Evolutionary conservation across 1,140 invertebrate species (phyloP).

Genomic region (Drosophila sturtevanti): DNA sequence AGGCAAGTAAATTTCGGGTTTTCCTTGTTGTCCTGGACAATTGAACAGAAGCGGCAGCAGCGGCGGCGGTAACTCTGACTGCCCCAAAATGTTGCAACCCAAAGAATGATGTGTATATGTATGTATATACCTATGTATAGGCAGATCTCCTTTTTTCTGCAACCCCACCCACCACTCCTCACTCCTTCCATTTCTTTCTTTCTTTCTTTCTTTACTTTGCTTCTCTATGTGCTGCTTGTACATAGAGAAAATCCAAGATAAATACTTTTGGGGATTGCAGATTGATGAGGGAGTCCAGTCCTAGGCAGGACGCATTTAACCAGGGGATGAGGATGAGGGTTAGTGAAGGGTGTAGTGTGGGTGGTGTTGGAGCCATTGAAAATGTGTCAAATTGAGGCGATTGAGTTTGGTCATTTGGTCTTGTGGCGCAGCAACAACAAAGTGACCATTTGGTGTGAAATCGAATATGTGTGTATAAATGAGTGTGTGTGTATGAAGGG

Average conservation of each 20-base stretch:
- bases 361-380: slow-evolving; percentile 37
- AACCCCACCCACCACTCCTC: neutral
- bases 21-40: slow-evolving; percentile 41
- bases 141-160: neutral
- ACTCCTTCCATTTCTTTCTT: neutral
- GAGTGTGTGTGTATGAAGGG: neutral
- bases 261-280: slow-evolving; percentile 40
- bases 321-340: neutral
- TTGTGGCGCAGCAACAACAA: slow-evolving; percentile 8
- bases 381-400: slow-evolving; percentile 63
- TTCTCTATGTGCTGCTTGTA: neutral
- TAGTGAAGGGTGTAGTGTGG: neutral
- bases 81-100: slow-evolving; percentile 54
- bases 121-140: slow-evolving; percentile 16
- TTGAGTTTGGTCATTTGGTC: slow-evolving; percentile 39
- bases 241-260: slow-evolving; percentile 25
- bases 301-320: neutral
- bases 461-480: slow-evolving; percentile 18
- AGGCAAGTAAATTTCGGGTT: slow-evolving; percentile 35
- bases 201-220: neutral
- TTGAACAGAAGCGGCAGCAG: slow-evolving; percentile 59
- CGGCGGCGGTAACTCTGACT: neutral
- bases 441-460: slow-evolving; percentile 21
- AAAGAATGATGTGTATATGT: slow-evolving; percentile 52
- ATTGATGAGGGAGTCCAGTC: slow-evolving; percentile 47